Percentiles rank a stretch among this genome's conserved stretches.
Evolutionary conservation across 2,888 invertebrate genomes (phyloP).

Genomic region (Gymnosoma rotundatum): DNA sequence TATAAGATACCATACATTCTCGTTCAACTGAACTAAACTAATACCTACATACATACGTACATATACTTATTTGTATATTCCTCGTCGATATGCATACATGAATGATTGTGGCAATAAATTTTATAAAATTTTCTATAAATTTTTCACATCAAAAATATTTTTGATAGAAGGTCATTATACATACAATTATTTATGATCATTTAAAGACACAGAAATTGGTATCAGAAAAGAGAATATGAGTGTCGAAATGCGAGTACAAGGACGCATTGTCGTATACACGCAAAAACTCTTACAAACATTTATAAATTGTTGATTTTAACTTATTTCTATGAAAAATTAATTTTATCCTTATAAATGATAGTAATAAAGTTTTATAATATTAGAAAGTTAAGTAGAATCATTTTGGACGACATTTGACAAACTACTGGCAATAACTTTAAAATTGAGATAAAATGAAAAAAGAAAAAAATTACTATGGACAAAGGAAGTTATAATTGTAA

Average conservation of each 20-base stretch:
- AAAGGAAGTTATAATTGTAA: neutral
- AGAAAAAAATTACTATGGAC: neutral
- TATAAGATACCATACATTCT: constrained; percentile 20
- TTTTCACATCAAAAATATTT: constrained; percentile 64
- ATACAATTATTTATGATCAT: constrained; percentile 68
- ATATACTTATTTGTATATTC: neutral
- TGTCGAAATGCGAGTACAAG: neutral
- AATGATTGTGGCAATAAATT: constrained; percentile 69
- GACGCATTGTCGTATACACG: constrained; percentile 6
- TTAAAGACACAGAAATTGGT: constrained; percentile 15
- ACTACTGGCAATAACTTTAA: constrained; percentile 29
- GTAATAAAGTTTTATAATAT: constrained; percentile 37
- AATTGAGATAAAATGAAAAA: constrained; percentile 10
- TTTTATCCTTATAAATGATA: constrained; percentile 60
- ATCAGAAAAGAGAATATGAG: neutral
- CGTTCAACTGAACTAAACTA: constrained; percentile 2
- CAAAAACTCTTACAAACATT: neutral
- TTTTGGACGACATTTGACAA: constrained; percentile 59
- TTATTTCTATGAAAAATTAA: constrained; percentile 33
- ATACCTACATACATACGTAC: neutral
- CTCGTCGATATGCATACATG: constrained; percentile 46
- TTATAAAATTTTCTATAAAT: constrained; percentile 69
- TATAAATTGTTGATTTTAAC: constrained; percentile 53
- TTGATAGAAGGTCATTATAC: constrained; percentile 65
- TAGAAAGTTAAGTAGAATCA: constrained; percentile 51